Evolutionary conservation across 2,113 vertebrate species (phyloP), one percentile per base, ranked within the genome.

Genomic region (Isichthys henryi): DNA sequence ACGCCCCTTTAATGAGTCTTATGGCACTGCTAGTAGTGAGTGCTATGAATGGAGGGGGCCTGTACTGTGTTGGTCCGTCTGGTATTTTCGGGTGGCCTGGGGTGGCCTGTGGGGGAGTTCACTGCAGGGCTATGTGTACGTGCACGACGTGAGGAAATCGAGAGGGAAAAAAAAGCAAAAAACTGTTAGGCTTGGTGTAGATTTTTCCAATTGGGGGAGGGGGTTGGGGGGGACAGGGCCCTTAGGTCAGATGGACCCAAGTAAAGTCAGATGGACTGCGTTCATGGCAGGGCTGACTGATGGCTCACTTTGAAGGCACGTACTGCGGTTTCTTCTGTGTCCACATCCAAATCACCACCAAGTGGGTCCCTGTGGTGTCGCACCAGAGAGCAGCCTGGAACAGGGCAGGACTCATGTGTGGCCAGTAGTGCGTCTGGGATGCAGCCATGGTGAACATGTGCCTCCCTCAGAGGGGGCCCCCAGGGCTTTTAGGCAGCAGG

Each of bases 91-190:
- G 80, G 83, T 87, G 92, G 31, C 70, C 70, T 13, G 70, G 11
- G 70, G 66, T 31, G 31, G 58, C 58, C 58, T 77, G 70, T 31
- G 70, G 74, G 89, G 91, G 92, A 93, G 92, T 91, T 94, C 92
- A 91, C 90, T 90, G 86, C 88, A 89, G 43, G 89, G 90, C 80
- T 89, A 27, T 90, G 92, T 50, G 92, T 94, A 94, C 91, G 93
- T 95, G 93, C 92, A 92, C 92, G 92, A 94, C 89, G 88, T 88
- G 94, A 94, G 91, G 89, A 90, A 92, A 90, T 91, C 88, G 83
- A 84, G 82, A 23, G 7, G 43, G 7, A 82, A 90, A 90, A 84
- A 88, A 48, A 91, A 91, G 27, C 89, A 93, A 92, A 91, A 90
- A 84, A 49, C 52, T 74, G 21, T 49, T 91, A 13, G 27, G 82